Percentiles rank a stretch among this genome's conserved stretches.
Evolutionary conservation across 2,797 vertebrate genomes (phyloP).

Genomic region (Tamandua tetradactyla): DNA sequence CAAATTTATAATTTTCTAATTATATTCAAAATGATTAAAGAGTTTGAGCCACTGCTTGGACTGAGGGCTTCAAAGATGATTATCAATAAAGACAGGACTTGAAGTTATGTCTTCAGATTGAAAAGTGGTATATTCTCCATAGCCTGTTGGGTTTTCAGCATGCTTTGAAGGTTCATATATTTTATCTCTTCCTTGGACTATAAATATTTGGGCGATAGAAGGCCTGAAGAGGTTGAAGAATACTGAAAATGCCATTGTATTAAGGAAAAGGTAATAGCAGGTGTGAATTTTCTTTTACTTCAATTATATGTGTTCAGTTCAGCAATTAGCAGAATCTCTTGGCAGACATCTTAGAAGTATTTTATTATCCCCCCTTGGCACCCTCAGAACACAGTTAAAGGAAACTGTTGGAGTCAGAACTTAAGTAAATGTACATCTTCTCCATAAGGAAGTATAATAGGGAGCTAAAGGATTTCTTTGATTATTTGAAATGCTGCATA

Average conservation of each 20-base stretch:
- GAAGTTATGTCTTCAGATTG: too few relatives aligned
- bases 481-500: constrained; percentile 34
- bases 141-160: constrained; percentile 35
- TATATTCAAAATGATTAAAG: constrained; percentile 5
- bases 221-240: constrained; percentile 5
- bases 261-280: constrained; percentile 28
- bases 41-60: not conserved
- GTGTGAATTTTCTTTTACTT: not conserved
- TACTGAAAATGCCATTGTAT: constrained; percentile 51
- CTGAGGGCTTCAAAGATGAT: constrained; percentile 2
- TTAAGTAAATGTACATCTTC: constrained; percentile 16
- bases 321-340: constrained; percentile 42
- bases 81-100: not conserved
- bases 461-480: constrained; percentile 12
- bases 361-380: not conserved
- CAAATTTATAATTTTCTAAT: not conserved
- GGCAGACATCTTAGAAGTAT: not conserved
- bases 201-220: constrained; percentile 52
- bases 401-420: not conserved
- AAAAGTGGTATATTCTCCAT: too few relatives aligned
- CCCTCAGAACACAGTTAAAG: not conserved
- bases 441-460: not conserved
- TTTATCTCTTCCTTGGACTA: constrained; percentile 52
- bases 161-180: constrained; percentile 51
- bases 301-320: constrained; percentile 37